A percentile compares a stretch with the other conserved stretches of the same genome.
Conservation (phyloP, 2,797 vertebrate genomes). For the Benthosema pterotum region DNA sequence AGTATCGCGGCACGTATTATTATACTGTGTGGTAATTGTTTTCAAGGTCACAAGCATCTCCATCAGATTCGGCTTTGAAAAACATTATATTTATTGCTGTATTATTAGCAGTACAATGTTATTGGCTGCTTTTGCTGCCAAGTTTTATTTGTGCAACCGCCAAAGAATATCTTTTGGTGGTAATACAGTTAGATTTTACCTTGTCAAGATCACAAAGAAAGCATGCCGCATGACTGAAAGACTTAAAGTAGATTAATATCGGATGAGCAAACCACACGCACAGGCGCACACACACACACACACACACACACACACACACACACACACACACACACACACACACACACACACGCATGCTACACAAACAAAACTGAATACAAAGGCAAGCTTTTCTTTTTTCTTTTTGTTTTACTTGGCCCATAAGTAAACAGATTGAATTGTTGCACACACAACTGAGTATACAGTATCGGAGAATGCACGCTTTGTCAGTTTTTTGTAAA, state of each 20-base stretch:
- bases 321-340: not conserved
- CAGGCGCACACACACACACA: not conserved
- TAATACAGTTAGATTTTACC: not conserved
- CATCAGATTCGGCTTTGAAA: conserved; percentile 4
- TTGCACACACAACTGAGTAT: too few relatives aligned
- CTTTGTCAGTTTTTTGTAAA: too few relatives aligned
- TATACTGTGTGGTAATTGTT: conserved; percentile 5
- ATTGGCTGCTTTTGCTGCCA: conserved; percentile 15
- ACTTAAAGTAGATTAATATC: too few relatives aligned
- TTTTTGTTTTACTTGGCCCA: too few relatives aligned
- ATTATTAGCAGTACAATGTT: too few relatives aligned
- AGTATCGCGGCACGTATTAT: not conserved
- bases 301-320: not conserved
- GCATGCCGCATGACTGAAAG: not conserved
- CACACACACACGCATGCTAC: not conserved
- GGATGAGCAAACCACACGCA: not conserved
- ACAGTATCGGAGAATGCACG: too few relatives aligned
- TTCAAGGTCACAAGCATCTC: conserved; percentile 51
- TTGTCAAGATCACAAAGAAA: not conserved
- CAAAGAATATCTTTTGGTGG: not conserved
- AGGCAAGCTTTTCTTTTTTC: too few relatives aligned
- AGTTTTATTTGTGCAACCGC: conserved; percentile 1
- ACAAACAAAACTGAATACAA: not conserved
- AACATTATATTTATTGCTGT: not conserved
- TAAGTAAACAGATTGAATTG: too few relatives aligned